phyloP scores from a whole-genome alignment of 2,888 invertebrate genomes.

The Dynastes hyllus region DNA sequence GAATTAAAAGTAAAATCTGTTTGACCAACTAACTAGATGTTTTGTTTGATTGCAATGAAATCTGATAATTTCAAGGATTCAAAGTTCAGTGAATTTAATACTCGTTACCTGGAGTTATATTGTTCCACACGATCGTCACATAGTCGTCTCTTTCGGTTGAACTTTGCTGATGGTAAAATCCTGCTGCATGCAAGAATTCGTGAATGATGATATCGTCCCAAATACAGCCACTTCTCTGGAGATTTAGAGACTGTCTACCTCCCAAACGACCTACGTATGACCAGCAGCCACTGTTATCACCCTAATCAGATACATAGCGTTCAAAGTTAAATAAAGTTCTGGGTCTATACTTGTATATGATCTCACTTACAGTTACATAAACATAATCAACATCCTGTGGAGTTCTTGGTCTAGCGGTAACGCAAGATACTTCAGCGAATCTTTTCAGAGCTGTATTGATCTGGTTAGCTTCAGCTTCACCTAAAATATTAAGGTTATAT shows the following conservation, averaged over 20 bases:
- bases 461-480: neutral
- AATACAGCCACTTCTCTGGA: conserved; percentile 42
- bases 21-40: too few relatives aligned
- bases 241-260: conserved; percentile 39
- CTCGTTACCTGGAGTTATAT: conserved; percentile 71
- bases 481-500: neutral
- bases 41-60: too few relatives aligned
- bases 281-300: conserved; percentile 45
- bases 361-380: conserved; percentile 42
- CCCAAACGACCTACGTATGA: conserved; percentile 48
- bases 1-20: neutral
- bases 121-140: conserved; percentile 83
- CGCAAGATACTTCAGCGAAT: conserved; percentile 39
- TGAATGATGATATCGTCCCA: conserved; percentile 46
- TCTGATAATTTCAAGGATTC: too few relatives aligned
- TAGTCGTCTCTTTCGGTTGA: conserved; percentile 84
- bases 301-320: conserved; percentile 2
- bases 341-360: neutral
- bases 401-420: conserved; percentile 44
- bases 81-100: neutral
- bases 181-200: conserved; percentile 76
- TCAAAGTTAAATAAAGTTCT: neutral
- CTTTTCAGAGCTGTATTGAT: conserved; percentile 35
- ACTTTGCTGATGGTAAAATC: conserved; percentile 90
- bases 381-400: conserved; percentile 39